phyloP scores from a whole-genome alignment of 2,113 vertebrate genomes.

The Pluvianellus socialis region DNA sequence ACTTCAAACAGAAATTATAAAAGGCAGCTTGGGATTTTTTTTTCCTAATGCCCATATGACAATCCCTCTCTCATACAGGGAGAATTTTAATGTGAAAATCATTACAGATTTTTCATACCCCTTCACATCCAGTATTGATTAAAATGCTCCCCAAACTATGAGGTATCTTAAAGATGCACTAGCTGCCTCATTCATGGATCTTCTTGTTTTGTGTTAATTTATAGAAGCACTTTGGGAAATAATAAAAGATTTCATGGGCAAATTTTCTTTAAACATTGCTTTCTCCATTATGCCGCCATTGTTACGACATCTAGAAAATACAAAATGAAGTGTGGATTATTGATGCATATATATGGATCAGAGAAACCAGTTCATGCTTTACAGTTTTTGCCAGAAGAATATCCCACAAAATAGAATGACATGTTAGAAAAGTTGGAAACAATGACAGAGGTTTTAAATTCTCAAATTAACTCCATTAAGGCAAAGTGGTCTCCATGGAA shows the following conservation, averaged over 20 bases:
- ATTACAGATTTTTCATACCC: background rate
- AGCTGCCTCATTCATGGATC: background rate
- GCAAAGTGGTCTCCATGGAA: constrained; percentile 39
- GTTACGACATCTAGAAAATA: background rate
- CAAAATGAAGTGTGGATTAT: background rate
- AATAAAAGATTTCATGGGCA: background rate
- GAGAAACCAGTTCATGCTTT: background rate
- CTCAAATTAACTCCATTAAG: constrained; percentile 42
- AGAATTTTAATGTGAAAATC: constrained; percentile 9
- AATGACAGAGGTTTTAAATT: constrained; percentile 13
- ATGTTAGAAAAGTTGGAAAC: background rate
- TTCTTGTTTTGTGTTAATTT: background rate
- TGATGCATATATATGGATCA: background rate
- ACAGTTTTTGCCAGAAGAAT: background rate
- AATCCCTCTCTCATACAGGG: background rate
- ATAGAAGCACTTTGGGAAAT: background rate
- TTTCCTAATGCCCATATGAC: background rate
- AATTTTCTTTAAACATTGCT: background rate
- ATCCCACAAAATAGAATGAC: background rate
- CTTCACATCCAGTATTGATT: background rate
- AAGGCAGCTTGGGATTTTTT: background rate
- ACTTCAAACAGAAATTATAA: constrained; percentile 29
- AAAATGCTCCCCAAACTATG: background rate
- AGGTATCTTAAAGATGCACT: background rate
- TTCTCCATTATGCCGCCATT: background rate